These are phyloP conservation scores for Brachionus calyciflorus DNA, from an alignment of 1,140 invertebrate genomes.

Conservation along the genomic window DNA sequence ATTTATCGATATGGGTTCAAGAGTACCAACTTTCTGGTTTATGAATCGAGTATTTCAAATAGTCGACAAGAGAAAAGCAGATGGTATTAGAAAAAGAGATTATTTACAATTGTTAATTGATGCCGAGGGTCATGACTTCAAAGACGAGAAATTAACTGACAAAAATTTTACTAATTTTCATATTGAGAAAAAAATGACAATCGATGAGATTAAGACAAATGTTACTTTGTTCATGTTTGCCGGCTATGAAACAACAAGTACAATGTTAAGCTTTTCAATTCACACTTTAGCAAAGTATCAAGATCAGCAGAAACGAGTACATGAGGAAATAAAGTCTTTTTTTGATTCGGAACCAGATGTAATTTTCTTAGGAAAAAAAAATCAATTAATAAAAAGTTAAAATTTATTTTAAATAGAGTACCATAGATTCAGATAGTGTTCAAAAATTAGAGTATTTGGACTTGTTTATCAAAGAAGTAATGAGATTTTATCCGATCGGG, in stretches of 20 bases:
- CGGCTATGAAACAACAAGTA: conserved; percentile 62
- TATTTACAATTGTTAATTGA: conserved; percentile 36
- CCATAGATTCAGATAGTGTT: conserved; percentile 48
- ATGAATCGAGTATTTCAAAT: background rate
- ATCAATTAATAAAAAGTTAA: too few species aligned
- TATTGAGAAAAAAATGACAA: conserved; percentile 10
- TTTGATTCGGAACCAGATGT: conserved; percentile 9
- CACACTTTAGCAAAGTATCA: conserved; percentile 61
- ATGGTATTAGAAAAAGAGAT: background rate
- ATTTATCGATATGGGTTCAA: background rate
- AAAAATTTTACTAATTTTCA: conserved; percentile 1
- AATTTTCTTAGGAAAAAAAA: too few species aligned
- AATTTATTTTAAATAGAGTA: too few species aligned
- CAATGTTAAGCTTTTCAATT: conserved; percentile 59
- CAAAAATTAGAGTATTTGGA: conserved; percentile 54
- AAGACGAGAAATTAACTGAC: conserved; percentile 36
- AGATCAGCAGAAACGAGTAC: conserved; percentile 61
- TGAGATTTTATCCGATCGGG: conserved; percentile 56
- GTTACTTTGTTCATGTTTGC: conserved; percentile 56
- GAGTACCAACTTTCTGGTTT: conserved; percentile 14
- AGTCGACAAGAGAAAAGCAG: background rate
- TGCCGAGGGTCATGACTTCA: background rate
- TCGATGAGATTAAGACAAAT: conserved; percentile 52
- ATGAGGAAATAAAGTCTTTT: conserved; percentile 55
- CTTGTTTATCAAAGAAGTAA: conserved; percentile 55